Base-by-base conservation (phyloP, 1,140 invertebrate species). In the Oncopeltus fasciatus region DNA sequence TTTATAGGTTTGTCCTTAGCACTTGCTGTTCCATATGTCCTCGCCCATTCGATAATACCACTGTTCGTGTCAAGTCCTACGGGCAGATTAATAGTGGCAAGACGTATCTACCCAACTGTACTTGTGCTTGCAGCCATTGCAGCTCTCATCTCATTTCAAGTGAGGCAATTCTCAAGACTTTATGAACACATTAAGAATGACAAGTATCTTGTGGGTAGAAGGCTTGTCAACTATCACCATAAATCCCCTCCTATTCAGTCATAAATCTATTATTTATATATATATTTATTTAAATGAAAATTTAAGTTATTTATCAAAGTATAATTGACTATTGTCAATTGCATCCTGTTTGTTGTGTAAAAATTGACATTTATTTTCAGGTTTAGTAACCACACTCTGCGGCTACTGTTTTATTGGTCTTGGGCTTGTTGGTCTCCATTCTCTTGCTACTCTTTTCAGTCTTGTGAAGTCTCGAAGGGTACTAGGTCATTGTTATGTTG, bases 181-280 rank as follows among this genome's bases (percentile, higher is more conserved):
- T 98, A 98, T 72, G 91, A 98, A 72, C 95, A 97, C 74, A 99
- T 99, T 71, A 96, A 96, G 75, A 98, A 99, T 77, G 95, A 99
- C 72, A 98, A 98, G 77, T 98, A 97, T 77, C 80, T 98, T 26
- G 93, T 98, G 2, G 94, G 95, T 0, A 87, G 92, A 69, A 80
- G 92, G 60, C 80, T 98, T 59, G 92, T 98, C 0, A 98, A 98
- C 75, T 98, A 97, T 73, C 90, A 97, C 71, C 64, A 67, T 44
- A 65, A 63, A 63, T 58, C 63, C 18, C 29, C 62, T 26, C 21
- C 24, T 18, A 24, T 24, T 11, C 49, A 53, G 49, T 9, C 49
- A 8, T 38, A 38, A 38, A 38, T 14, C 31, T n/a, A n/a, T n/a
- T n/a, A n/a, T n/a, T n/a, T n/a, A n/a, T n/a, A n/a, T n/a, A n/a